Evolutionary conservation across 2,113 vertebrate genomes (phyloP), one percentile per base, ranked within the genome.

Genomic region (Lepisosteus oculatus): DNA sequence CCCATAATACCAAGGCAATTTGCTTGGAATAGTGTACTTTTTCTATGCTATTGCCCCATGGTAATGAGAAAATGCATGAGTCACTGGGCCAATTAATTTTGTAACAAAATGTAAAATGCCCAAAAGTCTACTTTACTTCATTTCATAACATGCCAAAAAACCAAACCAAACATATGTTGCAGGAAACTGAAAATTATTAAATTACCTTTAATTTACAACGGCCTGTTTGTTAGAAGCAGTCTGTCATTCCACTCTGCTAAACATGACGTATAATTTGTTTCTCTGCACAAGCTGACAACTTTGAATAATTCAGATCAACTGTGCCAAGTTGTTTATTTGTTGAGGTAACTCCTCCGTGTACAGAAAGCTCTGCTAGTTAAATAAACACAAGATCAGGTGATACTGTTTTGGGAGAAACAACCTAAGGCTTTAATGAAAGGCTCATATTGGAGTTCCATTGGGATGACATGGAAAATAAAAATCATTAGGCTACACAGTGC

Each of bases 251-350:
- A 51, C 62, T 73, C 72, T 45, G 62, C 43, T 70, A 69, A 74
- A 72, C 78, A 47, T 65, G 43, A 73, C 71, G 70, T 47, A 29
- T 80, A 65, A 79, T 79, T 79, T 79, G 75, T 75, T 74, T 69
- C 73, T 82, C 43, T 69, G 73, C 65, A 71, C 55, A 47, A 65
- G 79, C 68, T 84, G 76, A 78, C 77, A 83, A 61, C 41, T 65
- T 69, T 78, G 74, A 81, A 80, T 81, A 81, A 80, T 79, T 77
- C 76, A 78, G 76, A 74, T 79, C 72, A 78, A 67, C 69, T 78
- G 76, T 76, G 75, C 68, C 74, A 75, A 77, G 74, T 72, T 77
- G 75, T 74, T 80, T 77, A 73, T 80, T 77, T 76, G 70, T 71
- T 70, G 43, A 72, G 68, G 68, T 67, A 70, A 68, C 44, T 76